These are phyloP conservation scores for Anthopleura xanthogrammica DNA, from an alignment of 92 coral and sea anemone species.

Conservation along the genomic window DNA sequence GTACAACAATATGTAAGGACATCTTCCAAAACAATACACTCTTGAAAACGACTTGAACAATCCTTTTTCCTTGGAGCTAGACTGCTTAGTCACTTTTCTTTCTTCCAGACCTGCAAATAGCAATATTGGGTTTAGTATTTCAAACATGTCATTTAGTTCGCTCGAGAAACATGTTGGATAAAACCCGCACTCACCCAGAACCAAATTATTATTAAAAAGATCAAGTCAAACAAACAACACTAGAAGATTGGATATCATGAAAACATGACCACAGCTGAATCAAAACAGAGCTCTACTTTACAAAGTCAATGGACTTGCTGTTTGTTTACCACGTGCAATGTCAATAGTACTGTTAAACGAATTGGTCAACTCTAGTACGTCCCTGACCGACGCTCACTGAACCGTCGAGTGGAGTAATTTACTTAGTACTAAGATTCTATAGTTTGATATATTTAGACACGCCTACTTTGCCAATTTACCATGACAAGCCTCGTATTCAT, in stretches of 20 bases:
- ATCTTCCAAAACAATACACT: neutral
- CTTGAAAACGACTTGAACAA: neutral
- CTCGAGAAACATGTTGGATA: neutral
- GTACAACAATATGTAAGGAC: neutral
- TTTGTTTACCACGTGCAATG: constrained; percentile 22
- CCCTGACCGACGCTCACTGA: neutral
- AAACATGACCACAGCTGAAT: neutral
- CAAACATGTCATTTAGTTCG: neutral
- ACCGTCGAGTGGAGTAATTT: constrained; percentile 4
- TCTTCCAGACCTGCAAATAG: neutral
- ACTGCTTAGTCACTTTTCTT: neutral
- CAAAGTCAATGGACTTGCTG: neutral
- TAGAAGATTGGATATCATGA: constrained; percentile 8
- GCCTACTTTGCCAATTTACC: neutral
- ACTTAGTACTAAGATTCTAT: neutral
- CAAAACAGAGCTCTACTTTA: constrained; percentile 1
- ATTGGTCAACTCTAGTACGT: neutral
- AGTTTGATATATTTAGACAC: constrained; percentile 5
- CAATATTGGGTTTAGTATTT: neutral
- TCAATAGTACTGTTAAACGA: neutral
- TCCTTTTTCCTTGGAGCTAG: neutral
- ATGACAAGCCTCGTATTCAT: neutral
- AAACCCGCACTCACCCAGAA: constrained; percentile 1
- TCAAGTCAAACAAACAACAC: neutral
- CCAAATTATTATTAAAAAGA: neutral